Conservation (phyloP, 2,797 vertebrate species). For the Nasua narica region DNA sequence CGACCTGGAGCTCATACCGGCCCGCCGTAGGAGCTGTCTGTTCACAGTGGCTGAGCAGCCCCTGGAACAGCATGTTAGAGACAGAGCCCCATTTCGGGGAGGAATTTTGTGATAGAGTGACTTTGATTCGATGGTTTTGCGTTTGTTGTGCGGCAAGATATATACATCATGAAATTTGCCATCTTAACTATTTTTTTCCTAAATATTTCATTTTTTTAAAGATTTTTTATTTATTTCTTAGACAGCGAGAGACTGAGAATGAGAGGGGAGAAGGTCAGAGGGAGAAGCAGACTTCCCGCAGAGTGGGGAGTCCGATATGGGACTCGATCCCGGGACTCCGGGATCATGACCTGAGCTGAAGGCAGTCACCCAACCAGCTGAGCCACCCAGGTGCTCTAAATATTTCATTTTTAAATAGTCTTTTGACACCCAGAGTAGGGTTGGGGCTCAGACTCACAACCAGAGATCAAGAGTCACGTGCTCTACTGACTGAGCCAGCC, state of each 20-base stretch:
- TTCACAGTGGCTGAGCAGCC: neutral
- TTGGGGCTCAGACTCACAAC: neutral
- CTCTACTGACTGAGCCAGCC: neutral
- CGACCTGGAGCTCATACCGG: neutral
- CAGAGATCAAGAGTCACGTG: neutral
- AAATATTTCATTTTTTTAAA: neutral
- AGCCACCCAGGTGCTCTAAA: neutral
- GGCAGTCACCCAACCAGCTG: too few relatives aligned
- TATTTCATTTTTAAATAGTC: neutral
- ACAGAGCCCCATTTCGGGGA: neutral
- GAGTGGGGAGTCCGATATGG: too few relatives aligned
- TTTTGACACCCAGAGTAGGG: neutral
- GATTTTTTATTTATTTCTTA: too few relatives aligned
- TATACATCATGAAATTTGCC: neutral
- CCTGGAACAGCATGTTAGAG: neutral
- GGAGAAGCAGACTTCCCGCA: too few relatives aligned
- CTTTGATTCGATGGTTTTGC: neutral
- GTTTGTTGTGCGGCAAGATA: neutral
- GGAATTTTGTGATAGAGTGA: neutral
- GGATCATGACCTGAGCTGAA: too few relatives aligned
- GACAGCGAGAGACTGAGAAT: too few relatives aligned
- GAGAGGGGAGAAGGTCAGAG: too few relatives aligned
- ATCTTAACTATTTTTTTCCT: neutral
- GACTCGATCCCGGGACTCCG: too few relatives aligned
- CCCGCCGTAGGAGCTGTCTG: neutral